These are phyloP conservation scores for Luscinia luscinia DNA, from an alignment of 2,797 vertebrate genomes.

Conservation along the genomic window DNA sequence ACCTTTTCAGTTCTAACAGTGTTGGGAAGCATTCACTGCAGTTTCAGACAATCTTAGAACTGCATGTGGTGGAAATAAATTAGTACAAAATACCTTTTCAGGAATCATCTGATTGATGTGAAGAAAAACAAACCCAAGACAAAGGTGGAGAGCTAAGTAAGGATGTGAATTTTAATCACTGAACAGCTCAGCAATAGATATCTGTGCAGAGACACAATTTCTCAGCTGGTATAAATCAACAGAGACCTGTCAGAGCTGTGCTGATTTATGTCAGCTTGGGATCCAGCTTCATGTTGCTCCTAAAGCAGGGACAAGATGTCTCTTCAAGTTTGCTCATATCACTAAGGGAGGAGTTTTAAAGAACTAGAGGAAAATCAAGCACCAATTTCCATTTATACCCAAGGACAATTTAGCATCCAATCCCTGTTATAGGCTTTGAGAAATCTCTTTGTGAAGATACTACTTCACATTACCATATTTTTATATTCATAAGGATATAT, in stretches of 20 bases:
- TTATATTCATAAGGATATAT: neutral
- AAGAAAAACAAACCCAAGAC: neutral
- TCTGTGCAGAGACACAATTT: neutral
- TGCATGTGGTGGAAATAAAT: neutral
- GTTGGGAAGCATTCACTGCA: neutral
- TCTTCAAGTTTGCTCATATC: neutral
- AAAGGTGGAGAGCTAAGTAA: neutral
- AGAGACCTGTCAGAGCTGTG: neutral
- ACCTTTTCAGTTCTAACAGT: neutral
- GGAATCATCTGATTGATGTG: neutral
- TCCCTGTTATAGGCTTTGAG: neutral
- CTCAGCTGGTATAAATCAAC: conserved; percentile 20
- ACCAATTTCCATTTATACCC: neutral
- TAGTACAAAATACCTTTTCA: neutral
- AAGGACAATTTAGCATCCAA: neutral
- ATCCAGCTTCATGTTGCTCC: neutral
- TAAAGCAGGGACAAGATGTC: neutral
- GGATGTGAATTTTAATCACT: conserved; percentile 22
- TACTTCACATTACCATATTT: neutral
- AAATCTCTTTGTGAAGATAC: neutral
- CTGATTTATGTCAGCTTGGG: neutral
- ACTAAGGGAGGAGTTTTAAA: neutral
- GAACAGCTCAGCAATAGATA: neutral
- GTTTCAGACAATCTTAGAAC: neutral
- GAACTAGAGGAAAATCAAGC: neutral